Percentiles rank a stretch among this genome's conserved stretches.
Conservation (phyloP, 1,140 invertebrate species). For the Macrobrachium nipponense region DNA sequence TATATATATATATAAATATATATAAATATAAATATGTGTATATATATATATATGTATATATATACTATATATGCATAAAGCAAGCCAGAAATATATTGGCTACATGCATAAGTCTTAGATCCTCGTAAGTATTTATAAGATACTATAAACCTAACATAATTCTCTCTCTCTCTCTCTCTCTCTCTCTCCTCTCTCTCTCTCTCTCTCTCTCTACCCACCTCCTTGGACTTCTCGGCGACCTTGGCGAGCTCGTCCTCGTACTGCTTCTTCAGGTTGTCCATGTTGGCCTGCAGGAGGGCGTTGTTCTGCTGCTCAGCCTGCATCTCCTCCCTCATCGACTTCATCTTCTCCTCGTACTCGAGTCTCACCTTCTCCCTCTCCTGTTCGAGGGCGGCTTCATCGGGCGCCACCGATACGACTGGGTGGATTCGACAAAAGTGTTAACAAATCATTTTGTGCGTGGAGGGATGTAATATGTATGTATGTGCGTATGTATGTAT, state of each 20-base stretch:
- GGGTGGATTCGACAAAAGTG: conserved; percentile 5
- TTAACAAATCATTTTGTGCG: neutral
- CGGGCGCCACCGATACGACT: conserved; percentile 61
- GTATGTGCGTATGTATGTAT: no score
- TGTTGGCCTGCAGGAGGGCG: conserved; percentile 73
- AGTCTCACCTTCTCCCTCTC: conserved; percentile 69
- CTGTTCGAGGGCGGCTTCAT: conserved; percentile 67
- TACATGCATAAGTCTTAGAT: neutral
- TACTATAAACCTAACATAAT: neutral
- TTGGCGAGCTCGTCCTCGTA: conserved; percentile 73
- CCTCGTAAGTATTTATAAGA: neutral
- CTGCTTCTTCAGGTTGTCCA: conserved; percentile 72
- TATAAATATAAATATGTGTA: conserved; percentile 20
- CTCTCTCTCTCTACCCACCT: neutral
- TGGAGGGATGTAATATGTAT: no score
- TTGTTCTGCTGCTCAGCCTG: conserved; percentile 74
- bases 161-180: neutral
- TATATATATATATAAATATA: neutral
- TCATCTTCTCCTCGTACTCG: conserved; percentile 70
- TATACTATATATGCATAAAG: neutral
- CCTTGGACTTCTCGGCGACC: conserved; percentile 67
- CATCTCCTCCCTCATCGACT: conserved; percentile 72
- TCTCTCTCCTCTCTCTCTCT: no score
- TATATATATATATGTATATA: conserved; percentile 5
- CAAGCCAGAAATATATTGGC: neutral